Conservation (phyloP, 2,888 invertebrate genomes). For the Dryobotodes eremita region DNA sequence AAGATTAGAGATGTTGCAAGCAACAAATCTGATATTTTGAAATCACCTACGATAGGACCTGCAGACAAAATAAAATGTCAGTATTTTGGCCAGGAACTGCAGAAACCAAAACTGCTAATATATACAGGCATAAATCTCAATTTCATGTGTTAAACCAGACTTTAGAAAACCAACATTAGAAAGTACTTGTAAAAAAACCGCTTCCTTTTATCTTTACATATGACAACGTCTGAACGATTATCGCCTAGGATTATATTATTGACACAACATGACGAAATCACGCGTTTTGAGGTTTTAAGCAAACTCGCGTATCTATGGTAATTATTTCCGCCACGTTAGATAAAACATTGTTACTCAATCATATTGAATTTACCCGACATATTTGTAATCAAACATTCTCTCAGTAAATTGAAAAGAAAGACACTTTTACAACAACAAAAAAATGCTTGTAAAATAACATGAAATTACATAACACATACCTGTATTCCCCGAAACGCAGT, state of each 20-base stretch:
- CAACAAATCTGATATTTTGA: not conserved
- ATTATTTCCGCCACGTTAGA: conserved; percentile 72
- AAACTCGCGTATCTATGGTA: conserved; percentile 66
- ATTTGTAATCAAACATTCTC: conserved; percentile 36
- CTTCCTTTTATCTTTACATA: conserved; percentile 39
- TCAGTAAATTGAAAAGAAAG: conserved; percentile 28
- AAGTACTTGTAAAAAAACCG: conserved; percentile 31
- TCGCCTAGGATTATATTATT: conserved; percentile 45
- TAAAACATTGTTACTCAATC: conserved; percentile 69
- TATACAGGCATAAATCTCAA: not conserved
- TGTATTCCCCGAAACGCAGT: not conserved
- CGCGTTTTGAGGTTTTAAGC: conserved; percentile 68
- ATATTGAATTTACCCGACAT: conserved; percentile 31
- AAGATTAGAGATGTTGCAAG: not conserved
- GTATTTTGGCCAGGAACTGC: not conserved
- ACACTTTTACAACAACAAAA: not conserved
- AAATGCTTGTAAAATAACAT: not conserved
- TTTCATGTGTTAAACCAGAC: conserved; percentile 5
- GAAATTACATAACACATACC: not conserved
- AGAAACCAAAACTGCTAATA: not conserved
- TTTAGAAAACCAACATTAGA: conserved; percentile 45
- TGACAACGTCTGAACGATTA: conserved; percentile 19
- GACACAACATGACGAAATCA: conserved; percentile 63
- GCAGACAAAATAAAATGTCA: too few species aligned
- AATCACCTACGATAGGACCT: not conserved